Evolutionary conservation across 2,797 vertebrate species (phyloP).

Genomic region (Peromyscus aztecus): DNA sequence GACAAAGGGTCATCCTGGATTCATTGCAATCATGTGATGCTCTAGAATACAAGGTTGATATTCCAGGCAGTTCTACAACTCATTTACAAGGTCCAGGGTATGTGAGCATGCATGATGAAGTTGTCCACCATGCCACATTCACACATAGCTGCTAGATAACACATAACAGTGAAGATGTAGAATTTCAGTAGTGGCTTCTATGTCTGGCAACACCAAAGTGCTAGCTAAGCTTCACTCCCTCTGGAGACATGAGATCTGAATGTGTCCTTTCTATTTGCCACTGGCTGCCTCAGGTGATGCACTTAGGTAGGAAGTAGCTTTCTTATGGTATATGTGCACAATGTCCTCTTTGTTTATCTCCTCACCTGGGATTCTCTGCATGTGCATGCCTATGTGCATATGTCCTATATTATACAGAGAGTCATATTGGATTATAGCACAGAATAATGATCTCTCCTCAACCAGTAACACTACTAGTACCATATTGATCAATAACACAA

Average conservation of each 20-base stretch:
- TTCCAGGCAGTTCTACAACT: background rate
- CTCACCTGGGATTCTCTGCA: background rate
- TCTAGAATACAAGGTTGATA: background rate
- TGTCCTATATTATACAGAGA: background rate
- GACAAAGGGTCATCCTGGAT: background rate
- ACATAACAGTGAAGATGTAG: background rate
- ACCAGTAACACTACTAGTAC: background rate
- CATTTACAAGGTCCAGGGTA: background rate
- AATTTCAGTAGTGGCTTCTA: background rate
- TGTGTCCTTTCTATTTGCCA: background rate
- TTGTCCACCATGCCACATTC: no score
- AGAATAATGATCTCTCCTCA: background rate
- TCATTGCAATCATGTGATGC: background rate
- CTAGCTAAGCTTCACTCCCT: background rate
- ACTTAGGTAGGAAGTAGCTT: background rate
- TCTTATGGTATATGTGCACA: background rate
- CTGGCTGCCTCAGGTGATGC: background rate
- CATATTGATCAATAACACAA: background rate
- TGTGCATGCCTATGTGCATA: background rate
- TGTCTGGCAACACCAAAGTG: background rate
- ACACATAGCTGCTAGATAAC: background rate
- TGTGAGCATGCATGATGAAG: background rate
- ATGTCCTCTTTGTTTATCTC: background rate
- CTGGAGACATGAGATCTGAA: accelerated
- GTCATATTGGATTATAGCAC: background rate